Conservation (phyloP, 1,140 invertebrate species). For the Physella acuta region DNA sequence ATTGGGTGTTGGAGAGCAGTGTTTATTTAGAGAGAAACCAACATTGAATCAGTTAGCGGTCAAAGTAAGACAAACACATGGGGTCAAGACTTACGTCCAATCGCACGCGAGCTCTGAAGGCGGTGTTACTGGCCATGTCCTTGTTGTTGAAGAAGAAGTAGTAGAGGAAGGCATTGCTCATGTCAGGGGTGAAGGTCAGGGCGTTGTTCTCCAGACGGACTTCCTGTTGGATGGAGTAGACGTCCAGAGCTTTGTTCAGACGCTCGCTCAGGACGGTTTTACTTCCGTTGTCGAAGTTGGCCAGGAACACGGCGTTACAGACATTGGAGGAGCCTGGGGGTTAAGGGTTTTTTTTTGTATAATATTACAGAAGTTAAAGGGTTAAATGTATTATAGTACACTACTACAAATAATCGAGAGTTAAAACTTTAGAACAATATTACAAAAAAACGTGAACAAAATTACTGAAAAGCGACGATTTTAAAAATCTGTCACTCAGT, state of each 20-base stretch:
- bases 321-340: not conserved
- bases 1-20: not conserved
- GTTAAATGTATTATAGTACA: not conserved
- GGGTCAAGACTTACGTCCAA: not conserved
- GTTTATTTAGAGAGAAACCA: not conserved
- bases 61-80: not conserved
- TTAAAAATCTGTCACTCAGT: not conserved
- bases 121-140: not conserved
- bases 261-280: not conserved
- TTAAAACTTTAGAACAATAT: not conserved
- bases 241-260: not conserved
- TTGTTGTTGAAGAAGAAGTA: slow-evolving; percentile 7
- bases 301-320: slow-evolving; percentile 4
- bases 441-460: not conserved
- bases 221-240: not conserved
- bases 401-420: not conserved
- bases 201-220: not conserved
- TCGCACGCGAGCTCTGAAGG: slow-evolving; percentile 4
- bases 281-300: not conserved
- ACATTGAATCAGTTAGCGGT: not conserved
- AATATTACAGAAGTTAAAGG: not conserved
- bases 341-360: not conserved
- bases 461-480: not conserved
- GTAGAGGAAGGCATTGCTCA: not conserved
- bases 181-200: not conserved